phyloP scores from a whole-genome alignment of 2,797 vertebrate species.

The Liparis tanakae region DNA sequence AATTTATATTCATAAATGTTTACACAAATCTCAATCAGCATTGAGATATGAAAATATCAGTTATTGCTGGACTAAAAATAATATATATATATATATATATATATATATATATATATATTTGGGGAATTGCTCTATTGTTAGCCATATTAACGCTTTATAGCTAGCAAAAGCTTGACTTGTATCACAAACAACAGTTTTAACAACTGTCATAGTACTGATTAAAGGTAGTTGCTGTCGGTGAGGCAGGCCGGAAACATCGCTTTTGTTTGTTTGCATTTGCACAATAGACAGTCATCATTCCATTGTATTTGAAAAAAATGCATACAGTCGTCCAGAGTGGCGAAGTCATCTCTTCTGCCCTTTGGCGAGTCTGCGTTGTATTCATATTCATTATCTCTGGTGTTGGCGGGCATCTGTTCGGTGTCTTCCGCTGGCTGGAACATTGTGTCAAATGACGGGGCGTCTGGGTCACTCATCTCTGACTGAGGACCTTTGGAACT shows the following conservation, averaged over 20 bases:
- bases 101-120: no score
- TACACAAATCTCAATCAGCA: neutral
- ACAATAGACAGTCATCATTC: neutral
- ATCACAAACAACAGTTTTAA: neutral
- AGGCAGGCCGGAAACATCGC: neutral
- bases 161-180: neutral
- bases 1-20: neutral
- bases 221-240: neutral
- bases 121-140: neutral
- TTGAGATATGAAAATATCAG: neutral
- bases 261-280: neutral
- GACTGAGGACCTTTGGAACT: conserved; percentile 55
- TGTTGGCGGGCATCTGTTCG: conserved; percentile 9
- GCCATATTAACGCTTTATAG: neutral
- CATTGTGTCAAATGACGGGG: conserved; percentile 57
- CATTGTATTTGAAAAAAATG: neutral
- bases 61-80: neutral
- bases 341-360: conserved; percentile 50
- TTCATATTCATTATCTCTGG: conserved; percentile 37
- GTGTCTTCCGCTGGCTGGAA: conserved; percentile 58
- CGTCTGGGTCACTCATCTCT: conserved; percentile 66
- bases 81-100: no score
- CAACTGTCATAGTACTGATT: neutral
- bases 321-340: conserved; percentile 27
- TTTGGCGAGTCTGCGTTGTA: conserved; percentile 47